A percentile compares a stretch with the other conserved stretches of the same genome.
phyloP scores from a whole-genome alignment of 1,140 invertebrate species.

The Zeugodacus cucurbitae region DNA sequence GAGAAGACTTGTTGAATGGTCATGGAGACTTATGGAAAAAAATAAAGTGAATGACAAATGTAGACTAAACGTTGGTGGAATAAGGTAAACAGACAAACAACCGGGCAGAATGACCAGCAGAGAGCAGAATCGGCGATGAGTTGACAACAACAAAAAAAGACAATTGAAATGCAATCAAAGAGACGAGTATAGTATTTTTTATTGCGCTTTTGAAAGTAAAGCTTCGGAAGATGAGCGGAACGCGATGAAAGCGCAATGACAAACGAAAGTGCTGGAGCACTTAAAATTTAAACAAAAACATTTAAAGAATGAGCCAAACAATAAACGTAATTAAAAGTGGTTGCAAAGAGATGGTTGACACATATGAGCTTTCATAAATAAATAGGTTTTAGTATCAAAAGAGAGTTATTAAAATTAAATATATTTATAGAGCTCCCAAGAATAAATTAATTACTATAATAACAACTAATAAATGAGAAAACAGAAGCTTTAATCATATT shows the following conservation, averaged over 20 bases:
- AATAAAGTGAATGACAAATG: conserved; percentile 13
- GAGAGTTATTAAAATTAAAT: too few relatives aligned
- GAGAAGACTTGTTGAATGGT: not conserved
- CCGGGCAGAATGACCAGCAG: not conserved
- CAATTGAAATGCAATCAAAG: not conserved
- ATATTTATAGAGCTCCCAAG: too few relatives aligned
- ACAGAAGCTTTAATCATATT: too few relatives aligned
- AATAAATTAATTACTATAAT: too few relatives aligned
- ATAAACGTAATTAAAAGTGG: not conserved
- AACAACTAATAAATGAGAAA: too few relatives aligned
- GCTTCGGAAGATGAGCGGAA: not conserved
- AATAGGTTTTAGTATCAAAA: too few relatives aligned
- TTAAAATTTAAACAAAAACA: not conserved
- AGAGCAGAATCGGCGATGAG: not conserved
- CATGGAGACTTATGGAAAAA: not conserved
- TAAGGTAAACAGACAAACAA: not conserved
- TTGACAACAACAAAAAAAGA: not conserved
- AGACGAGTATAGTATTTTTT: not conserved
- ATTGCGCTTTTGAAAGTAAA: not conserved
- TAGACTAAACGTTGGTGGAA: conserved; percentile 27
- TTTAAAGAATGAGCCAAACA: not conserved
- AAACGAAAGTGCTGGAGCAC: not conserved
- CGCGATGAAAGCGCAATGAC: not conserved
- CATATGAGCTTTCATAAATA: too few relatives aligned
- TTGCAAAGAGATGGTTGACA: not conserved